These are phyloP conservation scores for Thamnophis sirtalis DNA, from an alignment of 2,113 vertebrate genomes.

Conservation along the genomic window DNA sequence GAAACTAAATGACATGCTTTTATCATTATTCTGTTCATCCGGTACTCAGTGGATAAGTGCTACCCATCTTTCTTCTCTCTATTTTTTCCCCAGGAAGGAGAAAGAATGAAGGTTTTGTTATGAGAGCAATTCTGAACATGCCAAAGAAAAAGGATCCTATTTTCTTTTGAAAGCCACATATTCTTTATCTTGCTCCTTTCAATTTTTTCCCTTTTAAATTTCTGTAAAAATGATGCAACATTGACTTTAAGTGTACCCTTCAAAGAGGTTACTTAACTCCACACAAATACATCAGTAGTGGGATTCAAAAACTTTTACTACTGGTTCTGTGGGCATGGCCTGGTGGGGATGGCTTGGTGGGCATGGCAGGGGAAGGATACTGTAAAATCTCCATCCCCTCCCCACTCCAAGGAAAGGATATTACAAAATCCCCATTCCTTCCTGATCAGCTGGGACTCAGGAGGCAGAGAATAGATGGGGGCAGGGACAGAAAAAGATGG, in stretches of 20 bases:
- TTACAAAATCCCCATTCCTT: too few species aligned
- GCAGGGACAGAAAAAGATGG: too few species aligned
- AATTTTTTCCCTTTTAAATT: neutral
- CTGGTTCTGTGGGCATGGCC: too few species aligned
- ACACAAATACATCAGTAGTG: too few species aligned
- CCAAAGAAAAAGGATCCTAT: neutral
- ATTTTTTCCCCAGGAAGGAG: neutral
- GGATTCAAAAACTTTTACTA: too few species aligned
- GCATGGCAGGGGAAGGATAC: too few species aligned
- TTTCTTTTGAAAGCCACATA: neutral
- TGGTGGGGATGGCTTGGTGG: too few species aligned
- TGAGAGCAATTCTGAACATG: neutral
- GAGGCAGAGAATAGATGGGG: too few species aligned
- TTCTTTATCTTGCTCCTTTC: neutral
- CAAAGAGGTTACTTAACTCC: neutral
- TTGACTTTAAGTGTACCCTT: neutral
- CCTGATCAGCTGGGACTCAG: too few species aligned
- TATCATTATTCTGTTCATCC: slow-evolving; percentile 4
- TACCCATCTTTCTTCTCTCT: neutral
- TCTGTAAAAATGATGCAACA: neutral
- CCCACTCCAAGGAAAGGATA: too few species aligned
- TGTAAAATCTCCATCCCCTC: too few species aligned
- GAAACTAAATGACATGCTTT: slow-evolving; percentile 13
- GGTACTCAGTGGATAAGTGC: neutral
- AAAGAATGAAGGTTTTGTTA: slow-evolving; percentile 6